phyloP scores from a whole-genome alignment of 2,113 vertebrate species.

The Lampris incognitus region DNA sequence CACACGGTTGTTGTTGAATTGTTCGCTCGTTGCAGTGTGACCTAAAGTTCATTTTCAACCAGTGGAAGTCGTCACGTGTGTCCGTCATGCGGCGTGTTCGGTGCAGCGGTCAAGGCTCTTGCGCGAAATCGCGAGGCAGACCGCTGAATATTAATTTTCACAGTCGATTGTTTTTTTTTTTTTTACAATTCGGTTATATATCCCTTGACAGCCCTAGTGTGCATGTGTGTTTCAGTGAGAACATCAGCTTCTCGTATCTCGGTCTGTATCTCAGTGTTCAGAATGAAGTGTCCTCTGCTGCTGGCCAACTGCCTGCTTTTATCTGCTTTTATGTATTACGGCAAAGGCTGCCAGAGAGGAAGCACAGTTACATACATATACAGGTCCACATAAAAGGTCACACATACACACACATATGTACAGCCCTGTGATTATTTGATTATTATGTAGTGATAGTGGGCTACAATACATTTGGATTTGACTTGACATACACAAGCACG shows the following conservation, averaged over 20 bases:
- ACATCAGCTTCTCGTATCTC: constrained; percentile 3
- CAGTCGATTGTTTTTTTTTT: too few species aligned
- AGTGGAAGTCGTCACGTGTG: too few species aligned
- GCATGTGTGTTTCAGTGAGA: not conserved
- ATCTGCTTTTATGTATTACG: constrained; percentile 20
- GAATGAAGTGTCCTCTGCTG: constrained; percentile 22
- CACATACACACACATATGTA: not conserved
- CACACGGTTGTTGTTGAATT: too few species aligned
- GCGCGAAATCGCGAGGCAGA: too few species aligned
- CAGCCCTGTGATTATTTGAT: not conserved
- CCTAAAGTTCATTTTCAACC: too few species aligned
- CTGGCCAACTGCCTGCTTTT: constrained; percentile 6
- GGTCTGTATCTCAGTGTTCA: constrained; percentile 17
- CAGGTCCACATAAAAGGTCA: not conserved
- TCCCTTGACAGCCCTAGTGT: too few species aligned
- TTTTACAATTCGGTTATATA: too few species aligned
- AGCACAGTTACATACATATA: not conserved
- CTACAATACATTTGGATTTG: not conserved
- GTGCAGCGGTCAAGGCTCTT: too few species aligned
- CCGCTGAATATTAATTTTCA: too few species aligned
- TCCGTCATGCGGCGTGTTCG: too few species aligned
- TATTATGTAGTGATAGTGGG: too few species aligned
- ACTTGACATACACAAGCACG: not conserved
- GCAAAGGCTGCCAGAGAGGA: constrained; percentile 4
- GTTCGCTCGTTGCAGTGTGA: too few species aligned